phyloP scores from a whole-genome alignment of 2,113 vertebrate species.

The Trochalopteron elliotii region DNA sequence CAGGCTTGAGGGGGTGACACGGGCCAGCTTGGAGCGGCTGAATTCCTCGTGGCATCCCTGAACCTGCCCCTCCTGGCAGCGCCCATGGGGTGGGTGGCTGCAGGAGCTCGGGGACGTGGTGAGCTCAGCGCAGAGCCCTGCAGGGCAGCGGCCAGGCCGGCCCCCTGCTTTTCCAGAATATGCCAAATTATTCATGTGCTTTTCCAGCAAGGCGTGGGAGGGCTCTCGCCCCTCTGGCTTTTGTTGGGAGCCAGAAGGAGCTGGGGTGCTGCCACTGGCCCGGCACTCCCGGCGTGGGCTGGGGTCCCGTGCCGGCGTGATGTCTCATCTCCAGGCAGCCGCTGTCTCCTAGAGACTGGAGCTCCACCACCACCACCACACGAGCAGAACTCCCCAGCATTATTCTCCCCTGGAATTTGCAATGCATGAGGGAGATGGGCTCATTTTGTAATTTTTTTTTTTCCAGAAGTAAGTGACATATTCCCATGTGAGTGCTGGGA shows the following conservation, averaged over 20 bases:
- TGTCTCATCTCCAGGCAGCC: slow-evolving; percentile 38
- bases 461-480: background rate
- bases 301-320: background rate
- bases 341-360: slow-evolving; percentile 54
- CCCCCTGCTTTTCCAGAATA: slow-evolving; percentile 18
- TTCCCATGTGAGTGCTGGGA: background rate
- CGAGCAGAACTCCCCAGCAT: background rate
- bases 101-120: accelerated
- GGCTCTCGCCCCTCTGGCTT: background rate
- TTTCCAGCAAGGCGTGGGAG: background rate
- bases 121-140: background rate
- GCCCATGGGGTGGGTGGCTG: accelerated
- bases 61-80: background rate
- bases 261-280: background rate
- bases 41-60: background rate
- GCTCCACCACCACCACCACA: background rate
- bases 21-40: background rate
- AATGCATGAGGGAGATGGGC: slow-evolving; percentile 36
- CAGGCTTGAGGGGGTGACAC: background rate
- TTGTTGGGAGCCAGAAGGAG: background rate
- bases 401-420: slow-evolving; percentile 42
- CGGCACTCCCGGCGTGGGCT: background rate
- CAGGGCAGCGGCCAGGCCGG: background rate
- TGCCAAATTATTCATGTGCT: slow-evolving; percentile 22
- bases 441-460: background rate